A percentile compares a stretch with the other conserved stretches of the same genome.
phyloP scores from a whole-genome alignment of 2,113 vertebrate species.

The Mesitornis unicolor region DNA sequence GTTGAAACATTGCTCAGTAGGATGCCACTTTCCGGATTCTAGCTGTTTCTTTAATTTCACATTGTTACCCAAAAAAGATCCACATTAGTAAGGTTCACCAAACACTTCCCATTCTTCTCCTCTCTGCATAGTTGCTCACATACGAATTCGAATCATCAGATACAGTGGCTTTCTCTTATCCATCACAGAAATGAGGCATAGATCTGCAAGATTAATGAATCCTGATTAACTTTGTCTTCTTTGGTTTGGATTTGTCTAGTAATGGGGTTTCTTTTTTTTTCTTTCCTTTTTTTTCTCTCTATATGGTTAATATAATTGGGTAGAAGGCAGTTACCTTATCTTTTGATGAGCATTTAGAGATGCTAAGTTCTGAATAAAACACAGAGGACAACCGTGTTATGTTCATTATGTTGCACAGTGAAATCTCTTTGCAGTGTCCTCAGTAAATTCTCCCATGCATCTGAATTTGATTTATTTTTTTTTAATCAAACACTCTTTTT shows the following conservation, averaged over 20 bases:
- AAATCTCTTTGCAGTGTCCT: neutral
- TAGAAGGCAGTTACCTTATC: neutral
- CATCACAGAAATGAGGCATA: neutral
- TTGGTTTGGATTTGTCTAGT: neutral
- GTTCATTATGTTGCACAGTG: neutral
- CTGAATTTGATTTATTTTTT: neutral
- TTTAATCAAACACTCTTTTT: neutral
- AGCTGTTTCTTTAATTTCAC: neutral
- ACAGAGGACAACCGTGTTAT: neutral
- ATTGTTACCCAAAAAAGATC: neutral
- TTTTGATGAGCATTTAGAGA: neutral
- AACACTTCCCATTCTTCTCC: neutral
- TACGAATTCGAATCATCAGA: neutral
- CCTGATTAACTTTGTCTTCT: neutral
- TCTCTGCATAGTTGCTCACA: neutral
- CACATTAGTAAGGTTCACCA: constrained; percentile 33
- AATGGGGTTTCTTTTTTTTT: neutral
- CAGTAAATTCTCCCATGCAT: neutral
- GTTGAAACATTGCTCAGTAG: neutral
- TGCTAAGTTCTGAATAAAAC: neutral
- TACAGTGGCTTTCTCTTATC: neutral
- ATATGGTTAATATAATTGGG: neutral
- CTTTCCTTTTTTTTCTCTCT: neutral
- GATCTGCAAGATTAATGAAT: neutral
- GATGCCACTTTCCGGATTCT: neutral